These are phyloP conservation scores for Phainopepla nitens DNA, from an alignment of 2,113 vertebrate species.

Conservation along the genomic window DNA sequence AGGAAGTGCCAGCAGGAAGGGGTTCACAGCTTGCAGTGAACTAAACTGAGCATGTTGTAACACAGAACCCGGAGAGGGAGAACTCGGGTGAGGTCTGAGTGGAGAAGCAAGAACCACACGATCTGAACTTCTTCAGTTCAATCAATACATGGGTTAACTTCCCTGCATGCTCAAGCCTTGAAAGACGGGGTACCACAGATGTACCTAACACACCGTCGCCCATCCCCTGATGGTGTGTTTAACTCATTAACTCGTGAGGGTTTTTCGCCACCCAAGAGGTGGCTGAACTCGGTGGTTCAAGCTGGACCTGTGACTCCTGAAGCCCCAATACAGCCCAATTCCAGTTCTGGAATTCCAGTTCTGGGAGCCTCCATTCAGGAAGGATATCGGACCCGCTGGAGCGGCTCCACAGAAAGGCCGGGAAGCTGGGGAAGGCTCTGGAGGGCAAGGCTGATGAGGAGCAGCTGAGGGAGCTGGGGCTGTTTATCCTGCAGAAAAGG, in stretches of 20 bases:
- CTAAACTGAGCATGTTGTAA: rapidly evolving
- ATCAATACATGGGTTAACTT: rapidly evolving
- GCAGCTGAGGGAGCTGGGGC: background rate
- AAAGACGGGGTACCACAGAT: rapidly evolving
- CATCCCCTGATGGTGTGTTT: rapidly evolving
- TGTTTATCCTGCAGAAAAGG: background rate
- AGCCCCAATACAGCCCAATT: rapidly evolving
- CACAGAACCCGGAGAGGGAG: rapidly evolving
- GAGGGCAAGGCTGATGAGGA: rapidly evolving
- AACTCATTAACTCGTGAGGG: rapidly evolving
- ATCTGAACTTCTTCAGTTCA: background rate
- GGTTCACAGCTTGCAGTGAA: background rate
- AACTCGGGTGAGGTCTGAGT: background rate
- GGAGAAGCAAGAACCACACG: rapidly evolving
- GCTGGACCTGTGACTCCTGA: background rate
- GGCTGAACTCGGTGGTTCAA: rapidly evolving
- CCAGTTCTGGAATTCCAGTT: background rate
- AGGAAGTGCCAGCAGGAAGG: background rate
- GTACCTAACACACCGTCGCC: rapidly evolving
- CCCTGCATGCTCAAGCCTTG: rapidly evolving
- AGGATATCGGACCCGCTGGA: background rate
- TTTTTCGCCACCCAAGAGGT: too few relatives aligned
- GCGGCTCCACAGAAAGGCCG: rapidly evolving
- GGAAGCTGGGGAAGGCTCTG: rapidly evolving
- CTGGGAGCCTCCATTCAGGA: background rate